Evolutionary conservation across 1,140 invertebrate species (phyloP).

Genomic region (Aphelinus atriplicis): DNA sequence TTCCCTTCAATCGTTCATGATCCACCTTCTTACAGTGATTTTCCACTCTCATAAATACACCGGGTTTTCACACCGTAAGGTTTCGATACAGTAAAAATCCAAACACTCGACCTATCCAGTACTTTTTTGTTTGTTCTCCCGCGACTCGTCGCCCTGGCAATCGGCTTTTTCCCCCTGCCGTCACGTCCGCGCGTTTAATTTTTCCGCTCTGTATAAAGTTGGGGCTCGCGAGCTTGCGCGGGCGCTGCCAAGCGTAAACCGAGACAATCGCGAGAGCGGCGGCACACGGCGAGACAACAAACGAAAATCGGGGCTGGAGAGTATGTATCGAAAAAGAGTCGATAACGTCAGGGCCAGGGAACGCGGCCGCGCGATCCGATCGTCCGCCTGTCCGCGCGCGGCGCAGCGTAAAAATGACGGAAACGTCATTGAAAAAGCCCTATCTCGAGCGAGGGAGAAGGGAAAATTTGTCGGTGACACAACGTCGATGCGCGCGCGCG

Average conservation of each 20-base stretch:
- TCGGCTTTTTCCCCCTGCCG: too few species aligned
- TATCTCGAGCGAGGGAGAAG: too few species aligned
- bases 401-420: constrained; percentile 20
- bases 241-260: constrained; percentile 48
- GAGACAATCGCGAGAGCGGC: constrained; percentile 35
- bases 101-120: not conserved
- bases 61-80: too few species aligned
- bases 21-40: too few species aligned
- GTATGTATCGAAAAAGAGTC: constrained; percentile 48
- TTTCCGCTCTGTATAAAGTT: too few species aligned
- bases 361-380: constrained; percentile 43
- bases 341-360: constrained; percentile 54
- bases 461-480: too few species aligned
- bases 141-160: too few species aligned
- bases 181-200: constrained; percentile 1
- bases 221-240: constrained; percentile 4
- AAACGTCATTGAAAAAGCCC: constrained; percentile 8
- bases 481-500: too few species aligned
- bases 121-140: constrained; percentile 3
- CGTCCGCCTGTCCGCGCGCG: not conserved
- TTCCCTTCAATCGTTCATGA: too few species aligned
- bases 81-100: too few species aligned
- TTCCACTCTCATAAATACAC: too few species aligned
- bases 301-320: constrained; percentile 43
- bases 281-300: constrained; percentile 39